Base-by-base conservation (phyloP, 2,888 invertebrate genomes). In the Melanostoma scalare region DNA sequence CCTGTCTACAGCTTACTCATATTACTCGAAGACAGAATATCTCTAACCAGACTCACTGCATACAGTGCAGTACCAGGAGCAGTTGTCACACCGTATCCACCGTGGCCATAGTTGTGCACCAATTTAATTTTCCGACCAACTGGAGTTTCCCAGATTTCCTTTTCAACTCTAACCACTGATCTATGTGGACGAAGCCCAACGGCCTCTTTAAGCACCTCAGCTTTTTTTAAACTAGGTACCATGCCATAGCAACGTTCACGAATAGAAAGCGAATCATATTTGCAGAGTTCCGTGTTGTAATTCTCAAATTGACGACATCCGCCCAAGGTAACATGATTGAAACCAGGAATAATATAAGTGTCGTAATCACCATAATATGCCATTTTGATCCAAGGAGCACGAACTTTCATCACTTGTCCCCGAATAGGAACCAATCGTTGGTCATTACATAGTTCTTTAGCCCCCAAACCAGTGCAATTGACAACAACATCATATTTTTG, bases 41-140 rank as follows among this genome's bases (percentile, higher is more conserved):
- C 93, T 61, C 93, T 91, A 0, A 95, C 94, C 20, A 96, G 91
- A 65, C 93, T 89, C 0, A 96, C 94, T 0, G 97, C 96, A 88
- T 96, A 93, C 76, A 94, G 92, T 0, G 96, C 94, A 0, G 97
- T 97, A 6, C 98, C 98, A 36, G 98, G 98, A 4, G 97, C 96
- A 44, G 96, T 94, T 78, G 96, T 96, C 0, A 98, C 95, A 0
- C 98, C 98, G 89, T 98, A 97, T 0, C 97, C 98, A 0, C 98
- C 98, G 89, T 98, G 98, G 0, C 98, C 98, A 89, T 98, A 98
- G 90, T 98, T 97, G 89, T 99, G 98, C 4, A 98, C 95, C 40
- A 98, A 93, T 92, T 94, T 93, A 0, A 92, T 82, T 85, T 89
- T 92, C 85, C 92, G 89, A 1, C 93, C 93, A 8, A 90, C 85